Evolutionary conservation across 2,113 vertebrate genomes (phyloP), one percentile per base, ranked within the genome.

Genomic region (Rhabdornis inornatus): DNA sequence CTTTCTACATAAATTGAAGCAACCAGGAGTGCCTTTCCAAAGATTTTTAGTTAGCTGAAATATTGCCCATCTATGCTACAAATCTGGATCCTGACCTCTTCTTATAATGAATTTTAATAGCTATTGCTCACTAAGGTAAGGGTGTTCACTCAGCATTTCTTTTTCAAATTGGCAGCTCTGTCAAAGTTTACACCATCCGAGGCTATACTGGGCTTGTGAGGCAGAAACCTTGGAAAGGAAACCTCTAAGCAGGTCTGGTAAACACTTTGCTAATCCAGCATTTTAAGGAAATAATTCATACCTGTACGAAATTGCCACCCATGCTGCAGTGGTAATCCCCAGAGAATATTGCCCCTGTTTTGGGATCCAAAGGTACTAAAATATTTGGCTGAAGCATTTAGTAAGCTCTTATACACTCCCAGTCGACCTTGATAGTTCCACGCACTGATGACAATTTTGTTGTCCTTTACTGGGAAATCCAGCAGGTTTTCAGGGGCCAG

Each of bases 241-340:
- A 12, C 50, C 37, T 42, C 72, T 47, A 42, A 39, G 33, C 19
- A 33, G 13, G 4, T 47, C 64, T 77, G 25, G 25, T 28, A 78
- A 92, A 68, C 8, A 60, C 0, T 69, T 77, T 12, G 14, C 23
- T 76, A 11, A 69, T 82, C 5, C 37, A 80, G 11, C 4, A 77
- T 3, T 2, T 44, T 60, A 92, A 93, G 10, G n/a, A 82, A n/a
- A 52, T 75, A 68, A 35, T 33, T 89, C 94, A 66, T 97, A 99
- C 99, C 99, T 98, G 99, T 98, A 24, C 3, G 90, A 27, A 95
- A 97, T 87, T 99, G 98, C 99, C 99, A 99, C n/a, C 97, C 98
- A 11, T 98, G 94, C 92, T 99, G 98, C 90, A 99, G 10, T 5
- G 98, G 96, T 64, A 99, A 96, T 23, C 98, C 98, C 99, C 99